Evolutionary conservation across 2,113 vertebrate genomes (phyloP).

Genomic region (Pao palembangensis): DNA sequence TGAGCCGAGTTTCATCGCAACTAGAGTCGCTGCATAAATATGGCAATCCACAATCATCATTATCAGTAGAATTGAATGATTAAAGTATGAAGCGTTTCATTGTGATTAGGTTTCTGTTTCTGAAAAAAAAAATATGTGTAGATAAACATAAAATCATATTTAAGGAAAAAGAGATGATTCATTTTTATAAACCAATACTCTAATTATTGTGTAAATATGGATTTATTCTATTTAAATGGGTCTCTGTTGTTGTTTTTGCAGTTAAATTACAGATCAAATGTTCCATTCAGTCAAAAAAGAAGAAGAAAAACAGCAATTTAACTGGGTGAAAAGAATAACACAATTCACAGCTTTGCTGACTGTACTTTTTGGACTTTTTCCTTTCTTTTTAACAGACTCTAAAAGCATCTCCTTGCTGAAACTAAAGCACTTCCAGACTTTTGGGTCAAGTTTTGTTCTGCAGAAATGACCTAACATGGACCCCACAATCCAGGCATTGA

Average conservation of each 20-base stretch:
- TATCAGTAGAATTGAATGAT: constrained; percentile 72
- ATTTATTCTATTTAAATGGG: constrained; percentile 78
- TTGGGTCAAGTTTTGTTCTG: constrained; percentile 67
- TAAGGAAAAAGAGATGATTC: constrained; percentile 71
- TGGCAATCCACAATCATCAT: constrained; percentile 72
- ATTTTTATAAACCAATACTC: constrained; percentile 77
- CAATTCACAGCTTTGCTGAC: constrained; percentile 68
- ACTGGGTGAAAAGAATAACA: constrained; percentile 58
- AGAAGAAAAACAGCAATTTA: constrained; percentile 52
- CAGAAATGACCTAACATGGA: constrained; percentile 66
- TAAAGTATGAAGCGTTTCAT: constrained; percentile 74
- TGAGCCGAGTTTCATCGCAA: constrained; percentile 62
- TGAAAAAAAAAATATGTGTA: constrained; percentile 64
- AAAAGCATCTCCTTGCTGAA: constrained; percentile 69
- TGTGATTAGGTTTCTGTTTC: constrained; percentile 75
- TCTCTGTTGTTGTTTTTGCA: constrained; percentile 79
- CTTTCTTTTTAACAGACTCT: constrained; percentile 74
- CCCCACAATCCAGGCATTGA: constrained; percentile 93
- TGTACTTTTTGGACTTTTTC: constrained; percentile 68
- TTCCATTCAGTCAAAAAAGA: constrained; percentile 55
- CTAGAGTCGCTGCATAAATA: constrained; percentile 71
- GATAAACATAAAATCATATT: constrained; percentile 75
- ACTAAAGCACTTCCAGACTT: constrained; percentile 73
- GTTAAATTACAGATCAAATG: constrained; percentile 74
- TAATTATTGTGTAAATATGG: constrained; percentile 77